Evolutionary conservation across 2,797 vertebrate genomes (phyloP).

Genomic region (Periophthalmus magnuspinnatus): DNA sequence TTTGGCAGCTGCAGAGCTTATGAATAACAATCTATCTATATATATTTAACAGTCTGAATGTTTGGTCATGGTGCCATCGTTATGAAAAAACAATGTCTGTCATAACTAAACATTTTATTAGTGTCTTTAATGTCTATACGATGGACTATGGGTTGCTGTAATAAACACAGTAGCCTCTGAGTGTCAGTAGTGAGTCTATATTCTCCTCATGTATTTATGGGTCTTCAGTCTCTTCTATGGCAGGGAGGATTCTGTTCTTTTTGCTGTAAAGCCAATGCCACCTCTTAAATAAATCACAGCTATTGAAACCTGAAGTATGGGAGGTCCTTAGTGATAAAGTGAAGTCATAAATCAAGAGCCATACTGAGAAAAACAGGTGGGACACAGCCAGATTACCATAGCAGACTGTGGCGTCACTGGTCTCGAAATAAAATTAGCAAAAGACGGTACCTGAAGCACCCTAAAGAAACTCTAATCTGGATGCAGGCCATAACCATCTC

Average conservation of each 20-base stretch:
- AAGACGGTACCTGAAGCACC: not conserved
- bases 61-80: too few relatives aligned
- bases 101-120: too few relatives aligned
- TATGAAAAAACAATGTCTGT: too few relatives aligned
- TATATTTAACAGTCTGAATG: too few relatives aligned
- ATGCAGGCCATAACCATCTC: not conserved
- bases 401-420: not conserved
- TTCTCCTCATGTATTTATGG: conserved; percentile 5
- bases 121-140: too few relatives aligned
- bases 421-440: not conserved
- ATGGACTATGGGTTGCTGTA: not conserved
- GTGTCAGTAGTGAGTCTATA: conserved; percentile 9
- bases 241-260: conserved; percentile 8
- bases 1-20: too few relatives aligned
- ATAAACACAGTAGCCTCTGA: conserved; percentile 5
- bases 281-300: conserved; percentile 25
- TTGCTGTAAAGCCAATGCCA: conserved; percentile 11
- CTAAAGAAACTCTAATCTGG: not conserved
- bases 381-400: conserved; percentile 1
- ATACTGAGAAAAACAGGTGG: conserved; percentile 15
- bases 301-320: conserved; percentile 22
- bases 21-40: too few relatives aligned
- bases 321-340: conserved; percentile 18
- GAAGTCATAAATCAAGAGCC: conserved; percentile 24
- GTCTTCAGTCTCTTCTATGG: not conserved